phyloP scores from a whole-genome alignment of 2,888 invertebrate species.

The Adineta ricciae region DNA sequence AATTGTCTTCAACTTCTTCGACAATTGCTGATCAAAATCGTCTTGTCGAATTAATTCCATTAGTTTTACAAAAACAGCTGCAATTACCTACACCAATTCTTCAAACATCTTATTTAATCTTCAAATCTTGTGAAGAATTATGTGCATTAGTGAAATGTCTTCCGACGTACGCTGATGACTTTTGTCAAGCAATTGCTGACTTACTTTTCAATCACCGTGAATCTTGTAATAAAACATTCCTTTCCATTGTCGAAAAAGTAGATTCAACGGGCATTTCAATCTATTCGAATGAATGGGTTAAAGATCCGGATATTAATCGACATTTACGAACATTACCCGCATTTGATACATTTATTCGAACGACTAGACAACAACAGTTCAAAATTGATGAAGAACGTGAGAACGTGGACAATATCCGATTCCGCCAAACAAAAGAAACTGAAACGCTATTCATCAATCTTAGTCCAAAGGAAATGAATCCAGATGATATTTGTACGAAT shows the following conservation, averaged over 20 bases:
- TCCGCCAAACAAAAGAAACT: slow-evolving; percentile 21
- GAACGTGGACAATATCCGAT: not conserved
- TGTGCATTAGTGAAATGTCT: slow-evolving; percentile 29
- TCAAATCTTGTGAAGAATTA: slow-evolving; percentile 29
- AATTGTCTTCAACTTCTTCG: not conserved
- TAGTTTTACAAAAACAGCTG: slow-evolving; percentile 26
- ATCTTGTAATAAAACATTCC: slow-evolving; percentile 24
- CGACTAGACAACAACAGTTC: not conserved
- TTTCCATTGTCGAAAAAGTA: slow-evolving; percentile 18
- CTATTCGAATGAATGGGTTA: slow-evolving; percentile 28
- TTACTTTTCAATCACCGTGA: slow-evolving; percentile 22
- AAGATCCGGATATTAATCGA: slow-evolving; percentile 7
- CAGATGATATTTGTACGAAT: slow-evolving; percentile 31
- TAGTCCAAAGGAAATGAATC: slow-evolving; percentile 24
- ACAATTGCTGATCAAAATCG: not conserved
- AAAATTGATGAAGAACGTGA: not conserved
- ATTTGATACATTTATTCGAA: slow-evolving; percentile 14
- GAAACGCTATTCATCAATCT: slow-evolving; percentile 28
- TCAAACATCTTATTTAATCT: slow-evolving; percentile 24
- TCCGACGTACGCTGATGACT: slow-evolving; percentile 27
- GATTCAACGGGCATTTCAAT: not conserved
- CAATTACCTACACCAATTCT: slow-evolving; percentile 26
- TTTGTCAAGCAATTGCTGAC: slow-evolving; percentile 24
- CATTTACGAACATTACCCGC: slow-evolving; percentile 11
- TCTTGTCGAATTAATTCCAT: slow-evolving; percentile 22